Conservation (phyloP, 1,140 invertebrate species). For the Apis florea region DNA sequence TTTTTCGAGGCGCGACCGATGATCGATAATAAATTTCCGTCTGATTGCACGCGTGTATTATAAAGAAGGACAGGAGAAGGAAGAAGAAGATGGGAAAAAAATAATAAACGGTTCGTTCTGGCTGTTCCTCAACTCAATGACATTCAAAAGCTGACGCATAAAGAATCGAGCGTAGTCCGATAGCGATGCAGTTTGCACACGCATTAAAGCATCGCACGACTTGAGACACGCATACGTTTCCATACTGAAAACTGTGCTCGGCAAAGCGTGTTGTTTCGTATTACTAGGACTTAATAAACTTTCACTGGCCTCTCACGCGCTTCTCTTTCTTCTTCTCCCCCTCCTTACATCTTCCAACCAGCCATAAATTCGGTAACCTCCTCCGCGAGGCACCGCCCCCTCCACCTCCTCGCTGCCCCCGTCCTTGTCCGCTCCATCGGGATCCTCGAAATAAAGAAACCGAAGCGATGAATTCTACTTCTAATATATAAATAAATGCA, state of each 20-base stretch:
- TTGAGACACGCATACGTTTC: slow-evolving; percentile 1
- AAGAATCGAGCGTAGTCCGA: slow-evolving; percentile 41
- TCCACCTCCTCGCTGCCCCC: slow-evolving; percentile 5
- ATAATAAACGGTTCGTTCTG: not conserved
- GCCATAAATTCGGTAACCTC: slow-evolving; percentile 56
- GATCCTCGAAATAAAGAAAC: not conserved
- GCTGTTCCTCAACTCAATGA: slow-evolving; percentile 1
- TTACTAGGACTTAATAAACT: slow-evolving; percentile 41
- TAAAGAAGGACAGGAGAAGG: not conserved
- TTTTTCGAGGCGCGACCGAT: not conserved
- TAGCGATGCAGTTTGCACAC: slow-evolving; percentile 38
- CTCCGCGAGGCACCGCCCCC: slow-evolving; percentile 24
- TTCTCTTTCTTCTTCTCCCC: slow-evolving; percentile 27
- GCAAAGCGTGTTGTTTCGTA: slow-evolving; percentile 11
- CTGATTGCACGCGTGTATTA: not conserved
- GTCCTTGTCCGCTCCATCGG: not conserved
- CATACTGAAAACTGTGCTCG: no score
- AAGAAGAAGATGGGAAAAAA: no score
- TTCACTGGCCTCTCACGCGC: slow-evolving; percentile 42
- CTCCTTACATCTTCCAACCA: slow-evolving; percentile 5
- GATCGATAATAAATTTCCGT: not conserved
- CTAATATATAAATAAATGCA: slow-evolving; percentile 48
- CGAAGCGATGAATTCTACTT: slow-evolving; percentile 29
- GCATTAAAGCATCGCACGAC: slow-evolving; percentile 45
- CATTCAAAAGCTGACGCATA: slow-evolving; percentile 23